Evolutionary conservation across 2,113 vertebrate genomes (phyloP).

Genomic region (Podarcis muralis): DNA sequence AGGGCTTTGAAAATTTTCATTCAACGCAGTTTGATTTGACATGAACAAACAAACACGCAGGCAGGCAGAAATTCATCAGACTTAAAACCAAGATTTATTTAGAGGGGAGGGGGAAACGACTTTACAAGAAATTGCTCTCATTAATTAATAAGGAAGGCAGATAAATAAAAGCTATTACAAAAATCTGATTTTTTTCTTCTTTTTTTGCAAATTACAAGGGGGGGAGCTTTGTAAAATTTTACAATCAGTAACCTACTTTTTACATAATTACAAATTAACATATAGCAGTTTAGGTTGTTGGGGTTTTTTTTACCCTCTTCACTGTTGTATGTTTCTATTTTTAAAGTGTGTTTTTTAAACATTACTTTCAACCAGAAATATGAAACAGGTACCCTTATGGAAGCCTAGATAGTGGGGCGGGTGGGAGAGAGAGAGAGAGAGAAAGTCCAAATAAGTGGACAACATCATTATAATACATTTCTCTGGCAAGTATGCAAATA

Average conservation of each 20-base stretch:
- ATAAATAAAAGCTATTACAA: conserved; percentile 94
- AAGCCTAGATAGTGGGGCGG: conserved; percentile 32
- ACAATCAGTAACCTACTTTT: conserved; percentile 85
- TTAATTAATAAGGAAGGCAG: conserved; percentile 77
- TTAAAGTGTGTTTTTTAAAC: conserved; percentile 33
- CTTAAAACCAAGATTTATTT: conserved; percentile 83
- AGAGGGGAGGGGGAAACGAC: conserved; percentile 73
- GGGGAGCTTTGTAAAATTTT: conserved; percentile 78
- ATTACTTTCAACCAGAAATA: conserved; percentile 71
- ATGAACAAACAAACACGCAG: neutral
- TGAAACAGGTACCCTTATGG: conserved; percentile 62
- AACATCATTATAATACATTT: neutral
- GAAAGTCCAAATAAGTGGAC: neutral
- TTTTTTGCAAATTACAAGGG: conserved; percentile 74
- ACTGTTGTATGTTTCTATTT: conserved; percentile 40
- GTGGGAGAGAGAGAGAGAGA: neutral
- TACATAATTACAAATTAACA: conserved; percentile 96
- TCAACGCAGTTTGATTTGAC: neutral
- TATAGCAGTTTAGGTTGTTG: conserved; percentile 76
- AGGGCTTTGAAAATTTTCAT: neutral
- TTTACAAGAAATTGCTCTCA: conserved; percentile 80
- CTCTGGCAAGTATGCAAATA: conserved; percentile 75
- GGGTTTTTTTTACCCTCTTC: conserved; percentile 54
- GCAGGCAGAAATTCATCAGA: conserved; percentile 4
- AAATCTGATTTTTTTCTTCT: conserved; percentile 60